These are phyloP conservation scores for Anguilla obscura DNA, from an alignment of 2,797 vertebrate genomes.

Conservation along the genomic window DNA sequence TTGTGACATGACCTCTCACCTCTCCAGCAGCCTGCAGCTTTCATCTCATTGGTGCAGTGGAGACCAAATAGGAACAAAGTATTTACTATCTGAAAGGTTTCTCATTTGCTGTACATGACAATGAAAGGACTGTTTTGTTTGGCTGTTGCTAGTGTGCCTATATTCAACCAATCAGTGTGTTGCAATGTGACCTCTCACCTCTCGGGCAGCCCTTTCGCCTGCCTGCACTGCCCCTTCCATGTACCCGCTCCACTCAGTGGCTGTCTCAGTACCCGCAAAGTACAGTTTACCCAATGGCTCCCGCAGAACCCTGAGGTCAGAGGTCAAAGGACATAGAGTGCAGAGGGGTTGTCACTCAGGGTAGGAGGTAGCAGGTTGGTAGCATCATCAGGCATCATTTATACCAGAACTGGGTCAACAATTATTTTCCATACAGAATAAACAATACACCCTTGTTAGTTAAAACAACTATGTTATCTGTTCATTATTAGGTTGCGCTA, in stretches of 20 bases:
- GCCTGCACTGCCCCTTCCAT: constrained; percentile 96
- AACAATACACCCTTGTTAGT: neutral
- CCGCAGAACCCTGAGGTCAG: constrained; percentile 80
- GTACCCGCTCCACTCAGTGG: constrained; percentile 96
- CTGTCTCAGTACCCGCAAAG: constrained; percentile 95
- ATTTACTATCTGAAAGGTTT: neutral
- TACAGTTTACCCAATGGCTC: constrained; percentile 84
- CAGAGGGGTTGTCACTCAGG: neutral
- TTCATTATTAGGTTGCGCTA: no score
- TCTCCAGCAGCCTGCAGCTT: constrained; percentile 80
- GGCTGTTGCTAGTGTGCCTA: neutral
- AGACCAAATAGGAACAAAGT: neutral
- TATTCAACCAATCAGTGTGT: neutral
- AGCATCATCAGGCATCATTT: neutral
- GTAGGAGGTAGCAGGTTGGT: neutral
- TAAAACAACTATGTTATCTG: neutral
- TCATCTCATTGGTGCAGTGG: neutral
- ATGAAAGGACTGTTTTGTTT: neutral
- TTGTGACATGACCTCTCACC: constrained; percentile 65
- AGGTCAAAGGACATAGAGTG: constrained; percentile 11
- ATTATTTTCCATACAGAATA: neutral
- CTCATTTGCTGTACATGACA: neutral
- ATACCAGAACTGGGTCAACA: neutral
- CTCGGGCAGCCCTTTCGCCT: constrained; percentile 91
- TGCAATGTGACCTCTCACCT: constrained; percentile 71